A percentile compares a stretch with the other conserved stretches of the same genome.
These are phyloP conservation scores for Trogon surrucura DNA, from an alignment of 2,113 vertebrate genomes.

Conservation along the genomic window DNA sequence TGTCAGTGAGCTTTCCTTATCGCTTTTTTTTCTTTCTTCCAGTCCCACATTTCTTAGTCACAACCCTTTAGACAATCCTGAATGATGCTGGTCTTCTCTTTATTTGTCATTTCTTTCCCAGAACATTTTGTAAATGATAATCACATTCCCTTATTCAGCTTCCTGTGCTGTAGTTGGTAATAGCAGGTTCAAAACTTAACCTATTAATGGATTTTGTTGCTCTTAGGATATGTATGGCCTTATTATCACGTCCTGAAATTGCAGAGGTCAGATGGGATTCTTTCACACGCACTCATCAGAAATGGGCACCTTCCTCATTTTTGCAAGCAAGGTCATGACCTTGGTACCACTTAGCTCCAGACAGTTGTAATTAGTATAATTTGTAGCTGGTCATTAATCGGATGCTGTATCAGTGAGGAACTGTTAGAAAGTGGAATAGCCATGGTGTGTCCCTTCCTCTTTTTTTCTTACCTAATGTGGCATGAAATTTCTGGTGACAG, in stretches of 20 bases:
- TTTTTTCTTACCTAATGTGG: not conserved
- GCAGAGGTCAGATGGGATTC: not conserved
- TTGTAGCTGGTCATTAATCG: not conserved
- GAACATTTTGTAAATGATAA: not conserved
- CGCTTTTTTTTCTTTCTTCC: not conserved
- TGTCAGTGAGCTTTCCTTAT: not conserved
- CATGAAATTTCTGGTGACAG: not conserved
- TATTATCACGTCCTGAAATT: not conserved
- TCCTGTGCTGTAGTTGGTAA: not conserved
- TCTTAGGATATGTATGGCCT: not conserved
- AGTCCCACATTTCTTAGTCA: not conserved
- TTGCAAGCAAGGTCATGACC: not conserved
- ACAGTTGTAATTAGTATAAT: not conserved
- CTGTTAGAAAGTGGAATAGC: not conserved
- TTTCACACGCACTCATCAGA: not conserved
- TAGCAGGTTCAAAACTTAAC: not conserved
- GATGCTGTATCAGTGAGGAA: not conserved
- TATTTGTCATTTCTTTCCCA: not conserved
- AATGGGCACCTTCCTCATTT: not conserved
- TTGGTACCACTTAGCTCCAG: not conserved
- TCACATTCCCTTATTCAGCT: not conserved
- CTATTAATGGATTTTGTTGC: not conserved
- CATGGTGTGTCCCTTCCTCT: not conserved
- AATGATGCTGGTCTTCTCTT: not conserved
- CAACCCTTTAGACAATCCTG: not conserved